Evolutionary conservation across 1,140 invertebrate species (phyloP).

Genomic region (Pseudomyrmex sp.): DNA sequence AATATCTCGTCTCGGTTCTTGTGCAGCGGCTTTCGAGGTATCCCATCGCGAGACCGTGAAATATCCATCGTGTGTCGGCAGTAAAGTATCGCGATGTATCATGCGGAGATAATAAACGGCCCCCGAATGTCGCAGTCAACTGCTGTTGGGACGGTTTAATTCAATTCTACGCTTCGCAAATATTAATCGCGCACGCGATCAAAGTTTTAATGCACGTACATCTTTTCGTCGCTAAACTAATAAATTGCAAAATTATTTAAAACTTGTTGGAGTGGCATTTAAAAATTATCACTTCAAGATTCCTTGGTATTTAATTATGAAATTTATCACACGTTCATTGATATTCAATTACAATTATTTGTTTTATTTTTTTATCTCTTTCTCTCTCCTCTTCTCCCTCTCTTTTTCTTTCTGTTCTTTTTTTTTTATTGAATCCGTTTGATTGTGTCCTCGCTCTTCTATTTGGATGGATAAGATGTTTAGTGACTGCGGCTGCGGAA

Average conservation of each 20-base stretch:
- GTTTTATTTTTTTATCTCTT: not conserved
- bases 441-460: not conserved
- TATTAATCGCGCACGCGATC: slow-evolving; percentile 13
- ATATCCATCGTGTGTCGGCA: slow-evolving; percentile 48
- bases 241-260: not conserved
- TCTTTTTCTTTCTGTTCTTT: not conserved
- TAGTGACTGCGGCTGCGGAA: not conserved
- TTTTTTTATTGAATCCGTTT: not conserved
- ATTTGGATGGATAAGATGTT: not conserved
- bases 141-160: slow-evolving; percentile 22
- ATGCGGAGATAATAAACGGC: slow-evolving; percentile 49
- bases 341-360: not conserved
- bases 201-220: slow-evolving; percentile 2
- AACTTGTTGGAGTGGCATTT: not conserved
- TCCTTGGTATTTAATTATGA: not conserved
- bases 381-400: not conserved
- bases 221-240: not conserved
- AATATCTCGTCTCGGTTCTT: slow-evolving; percentile 32
- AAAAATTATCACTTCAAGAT: not conserved
- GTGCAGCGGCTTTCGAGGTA: slow-evolving; percentile 24
- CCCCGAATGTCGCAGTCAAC: slow-evolving; percentile 41
- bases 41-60: slow-evolving; percentile 54
- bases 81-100: slow-evolving; percentile 58
- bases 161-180: slow-evolving; percentile 12
- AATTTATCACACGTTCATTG: not conserved